phyloP scores from a whole-genome alignment of 2,888 invertebrate species.

The Oasisia sp. region DNA sequence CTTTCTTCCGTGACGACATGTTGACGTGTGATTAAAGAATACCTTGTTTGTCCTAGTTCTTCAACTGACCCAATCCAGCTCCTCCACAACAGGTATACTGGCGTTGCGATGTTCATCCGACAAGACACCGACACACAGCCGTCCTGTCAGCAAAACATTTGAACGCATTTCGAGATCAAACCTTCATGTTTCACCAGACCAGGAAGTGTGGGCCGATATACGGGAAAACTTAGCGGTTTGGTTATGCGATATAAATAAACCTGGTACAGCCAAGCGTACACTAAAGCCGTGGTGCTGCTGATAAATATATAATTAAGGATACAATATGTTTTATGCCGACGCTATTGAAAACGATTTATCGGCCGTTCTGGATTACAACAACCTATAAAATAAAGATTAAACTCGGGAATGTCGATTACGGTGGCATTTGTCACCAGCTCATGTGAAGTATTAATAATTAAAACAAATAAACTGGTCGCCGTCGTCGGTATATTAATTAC shows the following conservation, averaged over 20 bases:
- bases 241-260: background rate
- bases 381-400: too few species aligned
- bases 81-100: background rate
- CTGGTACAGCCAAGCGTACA: background rate
- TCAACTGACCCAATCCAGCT: background rate
- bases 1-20: background rate
- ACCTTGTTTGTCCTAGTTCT: background rate
- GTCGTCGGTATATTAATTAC: too few species aligned
- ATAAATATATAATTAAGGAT: too few species aligned
- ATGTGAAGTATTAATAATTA: too few species aligned
- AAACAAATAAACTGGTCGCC: too few species aligned
- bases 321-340: too few species aligned
- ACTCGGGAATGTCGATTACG: too few species aligned
- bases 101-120: background rate
- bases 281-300: background rate
- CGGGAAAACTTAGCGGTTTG: background rate
- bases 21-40: background rate
- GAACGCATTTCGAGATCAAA: background rate
- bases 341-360: too few species aligned
- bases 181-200: background rate
- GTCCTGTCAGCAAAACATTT: background rate
- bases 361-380: too few species aligned
- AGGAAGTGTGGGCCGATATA: background rate
- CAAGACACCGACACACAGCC: background rate
- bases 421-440: too few species aligned